A percentile compares a stretch with the other conserved stretches of the same genome.
These are phyloP conservation scores for Steatocranus sp. DNA, from an alignment of 2,797 vertebrate genomes.

Conservation along the genomic window DNA sequence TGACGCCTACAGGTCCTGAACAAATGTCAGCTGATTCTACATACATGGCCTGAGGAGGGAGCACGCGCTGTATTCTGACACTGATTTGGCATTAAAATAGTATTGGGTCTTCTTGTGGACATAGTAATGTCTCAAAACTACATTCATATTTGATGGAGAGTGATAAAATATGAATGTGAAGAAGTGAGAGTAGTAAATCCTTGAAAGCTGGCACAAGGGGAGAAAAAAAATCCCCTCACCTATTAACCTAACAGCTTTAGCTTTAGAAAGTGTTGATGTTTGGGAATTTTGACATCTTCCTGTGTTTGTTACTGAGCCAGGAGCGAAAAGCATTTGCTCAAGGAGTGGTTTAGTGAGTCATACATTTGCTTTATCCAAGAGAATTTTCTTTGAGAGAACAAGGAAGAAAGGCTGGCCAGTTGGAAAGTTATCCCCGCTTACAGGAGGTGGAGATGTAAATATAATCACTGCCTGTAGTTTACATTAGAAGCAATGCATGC, in stretches of 20 bases:
- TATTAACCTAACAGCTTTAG: constrained; percentile 32
- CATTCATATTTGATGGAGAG: constrained; percentile 44
- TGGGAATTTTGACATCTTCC: constrained; percentile 15
- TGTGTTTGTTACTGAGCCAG: background rate
- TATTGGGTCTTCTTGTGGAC: constrained; percentile 7
- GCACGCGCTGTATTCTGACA: background rate
- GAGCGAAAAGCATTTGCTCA: constrained; percentile 5
- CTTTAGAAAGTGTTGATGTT: background rate
- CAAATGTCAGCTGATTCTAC: background rate
- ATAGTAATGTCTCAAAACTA: constrained; percentile 5
- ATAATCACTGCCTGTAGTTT: background rate
- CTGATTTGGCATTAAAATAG: constrained; percentile 11
- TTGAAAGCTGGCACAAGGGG: constrained; percentile 1
- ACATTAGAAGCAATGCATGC: background rate
- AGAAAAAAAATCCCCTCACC: background rate
- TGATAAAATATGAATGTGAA: constrained; percentile 53
- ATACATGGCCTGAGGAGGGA: background rate
- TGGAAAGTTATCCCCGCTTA: background rate
- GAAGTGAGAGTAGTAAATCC: constrained; percentile 21
- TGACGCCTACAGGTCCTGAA: background rate
- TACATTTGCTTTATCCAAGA: background rate
- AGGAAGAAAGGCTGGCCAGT: background rate
- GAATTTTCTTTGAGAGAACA: background rate
- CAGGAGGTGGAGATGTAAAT: background rate
- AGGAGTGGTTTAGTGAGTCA: background rate